These are phyloP conservation scores for Ptychoptera albimana DNA, from an alignment of 2,888 invertebrate genomes.

Conservation along the genomic window DNA sequence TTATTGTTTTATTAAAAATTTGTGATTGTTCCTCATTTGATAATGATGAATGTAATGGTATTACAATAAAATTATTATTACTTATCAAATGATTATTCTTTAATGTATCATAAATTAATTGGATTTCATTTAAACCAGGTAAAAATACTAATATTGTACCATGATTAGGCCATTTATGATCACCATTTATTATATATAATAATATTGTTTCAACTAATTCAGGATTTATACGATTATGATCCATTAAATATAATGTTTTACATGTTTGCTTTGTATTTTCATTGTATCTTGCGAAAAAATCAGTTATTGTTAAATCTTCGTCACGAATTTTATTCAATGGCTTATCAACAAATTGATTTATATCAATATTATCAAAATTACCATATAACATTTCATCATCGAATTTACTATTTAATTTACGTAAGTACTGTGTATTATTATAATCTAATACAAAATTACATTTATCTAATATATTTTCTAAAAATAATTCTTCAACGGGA, in stretches of 20 bases:
- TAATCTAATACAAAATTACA: conserved; percentile 43
- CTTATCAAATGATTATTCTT: conserved; percentile 33
- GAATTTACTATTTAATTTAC: conserved; percentile 44
- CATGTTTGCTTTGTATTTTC: conserved; percentile 45
- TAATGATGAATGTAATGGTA: conserved; percentile 76
- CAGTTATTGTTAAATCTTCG: conserved; percentile 51
- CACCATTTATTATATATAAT: conserved; percentile 50
- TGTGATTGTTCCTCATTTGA: conserved; percentile 69
- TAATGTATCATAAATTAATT: conserved; percentile 50
- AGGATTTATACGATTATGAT: conserved; percentile 59
- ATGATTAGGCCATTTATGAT: conserved; percentile 34
- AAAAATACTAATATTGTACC: conserved; percentile 69
- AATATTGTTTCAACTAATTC: conserved; percentile 58
- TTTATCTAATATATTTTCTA: conserved; percentile 65
- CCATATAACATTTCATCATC: conserved; percentile 40
- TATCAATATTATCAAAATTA: conserved; percentile 47
- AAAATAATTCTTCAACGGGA: conserved; percentile 63
- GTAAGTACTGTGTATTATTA: conserved; percentile 35
- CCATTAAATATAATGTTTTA: conserved; percentile 61
- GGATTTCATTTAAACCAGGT: conserved; percentile 67
- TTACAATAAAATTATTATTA: conserved; percentile 46
- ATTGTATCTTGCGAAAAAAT: conserved; percentile 46
- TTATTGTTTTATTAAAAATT: conserved; percentile 54
- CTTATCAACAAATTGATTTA: conserved; percentile 35
- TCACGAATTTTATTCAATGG: conserved; percentile 49